phyloP scores from a whole-genome alignment of 2,797 vertebrate genomes.

The Sebastolobus alascanus region DNA sequence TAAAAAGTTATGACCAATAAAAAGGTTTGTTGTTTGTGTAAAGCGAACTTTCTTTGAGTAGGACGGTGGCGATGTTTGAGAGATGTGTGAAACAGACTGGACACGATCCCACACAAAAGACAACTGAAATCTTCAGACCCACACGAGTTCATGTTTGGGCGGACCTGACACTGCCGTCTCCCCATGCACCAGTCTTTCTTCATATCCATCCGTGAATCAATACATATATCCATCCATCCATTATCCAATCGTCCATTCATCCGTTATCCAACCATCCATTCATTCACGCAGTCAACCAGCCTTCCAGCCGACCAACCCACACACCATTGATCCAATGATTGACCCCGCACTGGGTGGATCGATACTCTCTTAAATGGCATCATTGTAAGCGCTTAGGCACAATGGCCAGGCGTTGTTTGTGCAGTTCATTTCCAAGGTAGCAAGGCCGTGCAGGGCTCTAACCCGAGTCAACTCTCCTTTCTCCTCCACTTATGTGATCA shows the following conservation, averaged over 20 bases:
- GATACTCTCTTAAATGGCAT: conserved; percentile 85
- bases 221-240: conserved; percentile 61
- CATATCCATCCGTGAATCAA: conserved; percentile 45
- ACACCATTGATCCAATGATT: conserved; percentile 81
- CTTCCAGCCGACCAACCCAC: conserved; percentile 64
- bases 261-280: conserved; percentile 63
- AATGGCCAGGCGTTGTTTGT: conserved; percentile 76
- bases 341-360: conserved; percentile 80
- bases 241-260: conserved; percentile 63
- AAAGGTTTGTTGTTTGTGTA: neutral
- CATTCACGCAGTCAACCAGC: conserved; percentile 71
- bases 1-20: neutral
- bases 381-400: conserved; percentile 81
- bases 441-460: conserved; percentile 53
- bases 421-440: conserved; percentile 80
- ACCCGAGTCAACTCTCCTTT: conserved; percentile 56
- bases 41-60: neutral
- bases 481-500: conserved; percentile 52
- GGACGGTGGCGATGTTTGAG: neutral
- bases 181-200: conserved; percentile 33
- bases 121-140: conserved; percentile 19
- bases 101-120: conserved; percentile 15
- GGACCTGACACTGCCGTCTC: conserved; percentile 34
- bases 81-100: neutral
- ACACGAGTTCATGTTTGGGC: conserved; percentile 47